Evolutionary conservation across 2,888 invertebrate genomes (phyloP).

Genomic region (Julus scandinavius): DNA sequence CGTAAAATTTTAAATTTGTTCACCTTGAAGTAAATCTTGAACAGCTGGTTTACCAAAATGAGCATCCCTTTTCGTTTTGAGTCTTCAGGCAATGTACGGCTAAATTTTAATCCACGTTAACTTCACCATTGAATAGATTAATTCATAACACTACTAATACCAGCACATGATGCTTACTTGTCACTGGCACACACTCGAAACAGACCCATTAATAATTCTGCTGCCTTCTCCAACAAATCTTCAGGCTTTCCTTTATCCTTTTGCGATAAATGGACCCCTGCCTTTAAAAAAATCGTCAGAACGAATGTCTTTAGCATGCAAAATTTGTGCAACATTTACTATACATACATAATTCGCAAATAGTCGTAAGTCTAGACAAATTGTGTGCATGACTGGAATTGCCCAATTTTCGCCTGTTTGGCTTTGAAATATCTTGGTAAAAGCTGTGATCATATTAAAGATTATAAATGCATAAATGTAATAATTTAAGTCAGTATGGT

Average conservation of each 20-base stretch:
- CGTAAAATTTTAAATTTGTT: slow-evolving; percentile 81
- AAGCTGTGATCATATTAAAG: slow-evolving; percentile 65
- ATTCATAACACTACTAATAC: neutral
- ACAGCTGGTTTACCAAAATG: slow-evolving; percentile 93
- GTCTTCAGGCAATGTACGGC: slow-evolving; percentile 84
- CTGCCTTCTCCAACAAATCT: slow-evolving; percentile 89
- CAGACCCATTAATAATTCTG: slow-evolving; percentile 90
- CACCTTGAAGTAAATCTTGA: slow-evolving; percentile 96
- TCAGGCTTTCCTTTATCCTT: slow-evolving; percentile 64
- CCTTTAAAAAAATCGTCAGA: slow-evolving; percentile 47
- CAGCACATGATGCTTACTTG: slow-evolving; percentile 70
- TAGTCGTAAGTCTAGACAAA: slow-evolving; percentile 89
- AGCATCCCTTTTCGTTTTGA: slow-evolving; percentile 98
- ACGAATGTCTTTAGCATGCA: neutral
- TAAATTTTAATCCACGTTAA: slow-evolving; percentile 62
- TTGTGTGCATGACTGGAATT: slow-evolving; percentile 89
- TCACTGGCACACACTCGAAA: slow-evolving; percentile 96
- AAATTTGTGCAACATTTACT: neutral
- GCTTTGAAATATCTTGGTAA: slow-evolving; percentile 83
- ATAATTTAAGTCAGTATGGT: too few species aligned
- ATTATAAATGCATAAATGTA: too few species aligned
- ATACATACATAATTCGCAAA: slow-evolving; percentile 68
- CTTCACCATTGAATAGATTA: slow-evolving; percentile 26
- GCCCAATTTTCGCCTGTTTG: slow-evolving; percentile 98
- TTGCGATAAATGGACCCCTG: slow-evolving; percentile 53